Base-by-base conservation (phyloP, 2,797 vertebrate genomes). In the Arnoldichthys spilopterus region DNA sequence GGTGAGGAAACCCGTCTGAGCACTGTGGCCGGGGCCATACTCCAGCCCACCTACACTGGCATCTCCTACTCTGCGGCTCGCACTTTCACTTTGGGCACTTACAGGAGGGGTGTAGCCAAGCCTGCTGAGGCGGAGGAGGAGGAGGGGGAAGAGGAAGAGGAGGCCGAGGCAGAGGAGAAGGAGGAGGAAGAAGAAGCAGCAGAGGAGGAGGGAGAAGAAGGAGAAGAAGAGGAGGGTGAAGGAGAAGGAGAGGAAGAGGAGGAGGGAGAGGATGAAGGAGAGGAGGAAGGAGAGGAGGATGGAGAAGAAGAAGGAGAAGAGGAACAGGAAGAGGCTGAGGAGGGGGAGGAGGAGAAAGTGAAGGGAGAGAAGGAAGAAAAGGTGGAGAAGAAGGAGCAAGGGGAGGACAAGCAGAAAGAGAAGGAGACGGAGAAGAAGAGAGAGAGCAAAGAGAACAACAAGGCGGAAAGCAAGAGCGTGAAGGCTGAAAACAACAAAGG, bases 1-100 rank as follows among this genome's bases (percentile, higher is more conserved):
- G 94, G 95, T 0, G 95, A 95, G 53, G 95, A 96, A 86, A 94
- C 93, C 20, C 95, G 95, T 59, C 87, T 96, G 78, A 95, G 91
- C 87, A 87, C 89, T 0, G 87, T 94, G 0, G 86, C 93, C 0
- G 91, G 93, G 0, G 84, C 91, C 58, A 83, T 92, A 85, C 83
- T 94, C 61, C 92, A 94, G 81, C 89, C 94, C 0, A 88, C 92
- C 70, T 95, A 93, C 85, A 85, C 91, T 0, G 83, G 92, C 76
- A 87, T 90, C 84, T 92, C 93, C 82, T 94, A 95, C 75, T 86
- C 90, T 16, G 89, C 90, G 0, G 77, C 89, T 15, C 94, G 92
- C 68, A 58, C 82, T 78, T 95, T 94, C 76, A 30, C 86, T n/a
- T 83, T 93, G 0, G 89, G 92, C 54, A 76, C 90, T 71, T 94